Evolutionary conservation across 2,113 vertebrate genomes (phyloP), one percentile per base, ranked within the genome.

Genomic region (Tautogolabrus adspersus): DNA sequence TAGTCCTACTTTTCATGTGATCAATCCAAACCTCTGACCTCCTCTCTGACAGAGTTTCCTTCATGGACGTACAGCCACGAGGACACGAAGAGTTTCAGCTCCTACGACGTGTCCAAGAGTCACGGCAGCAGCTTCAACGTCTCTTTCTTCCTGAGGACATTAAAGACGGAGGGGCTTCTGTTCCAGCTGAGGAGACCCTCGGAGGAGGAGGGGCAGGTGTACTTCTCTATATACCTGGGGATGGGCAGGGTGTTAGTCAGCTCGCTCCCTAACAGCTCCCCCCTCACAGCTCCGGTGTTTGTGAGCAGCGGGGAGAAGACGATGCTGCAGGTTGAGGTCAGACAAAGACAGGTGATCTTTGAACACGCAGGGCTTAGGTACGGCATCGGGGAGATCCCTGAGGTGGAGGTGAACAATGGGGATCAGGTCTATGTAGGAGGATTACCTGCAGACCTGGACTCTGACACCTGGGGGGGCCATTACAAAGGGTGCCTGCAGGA

Each of bases 401-500:
- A 86, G 2, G 79, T 87, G 8, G 82, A 80, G 10, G 77, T 95
- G 15, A 13, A 72, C 10, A 72, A 64, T 2, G 95, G 94, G 19
- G 93, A 92, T 8, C 68, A 87, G 68, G 82, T 94, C 9, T 92
- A 94, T 0, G 75, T 98, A 4, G 97, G 97, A 1, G 96, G 97
- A 9, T 90, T 95, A 52, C 92, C 90, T 0, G 34, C 52, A 49
- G 65, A 90, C 0, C 77, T 47, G 1, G 86, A 79, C 2, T 21
- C 86, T 5, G 79, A 46, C 2, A 5, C 13, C 0, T 97, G 96
- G 97, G 96, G 96, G 1, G 97, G 97, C 0, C 87, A 91, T 64
- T 98, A 97, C 80, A 97, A 96, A 87, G 97, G 97, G 44, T 99
- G 97, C 66, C 91, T 99, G 84, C 97, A 98, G 91, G 97, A 99